Conservation (phyloP, 2,113 vertebrate genomes). For the Tupaia tana region DNA sequence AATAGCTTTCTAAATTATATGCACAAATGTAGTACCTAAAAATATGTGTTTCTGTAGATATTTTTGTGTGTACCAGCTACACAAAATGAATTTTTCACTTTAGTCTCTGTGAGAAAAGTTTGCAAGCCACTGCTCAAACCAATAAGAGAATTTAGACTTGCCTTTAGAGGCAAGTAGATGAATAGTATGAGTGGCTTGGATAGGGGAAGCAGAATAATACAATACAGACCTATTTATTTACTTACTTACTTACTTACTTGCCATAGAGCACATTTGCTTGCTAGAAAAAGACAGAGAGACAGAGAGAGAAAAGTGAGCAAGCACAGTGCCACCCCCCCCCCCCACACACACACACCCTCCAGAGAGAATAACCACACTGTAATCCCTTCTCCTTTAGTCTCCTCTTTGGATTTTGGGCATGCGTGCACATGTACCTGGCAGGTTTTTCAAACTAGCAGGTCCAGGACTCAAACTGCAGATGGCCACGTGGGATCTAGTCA, state of each 20-base stretch:
- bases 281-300: too few species aligned
- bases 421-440: too few species aligned
- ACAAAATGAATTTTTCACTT: not conserved
- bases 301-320: too few species aligned
- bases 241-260: not conserved
- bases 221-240: constrained; percentile 23
- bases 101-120: not conserved
- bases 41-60: constrained; percentile 12
- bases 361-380: too few species aligned
- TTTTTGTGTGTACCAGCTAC: not conserved
- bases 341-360: too few species aligned
- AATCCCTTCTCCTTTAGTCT: too few species aligned
- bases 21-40: constrained; percentile 18
- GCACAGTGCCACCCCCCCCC: too few species aligned
- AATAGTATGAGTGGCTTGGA: not conserved
- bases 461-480: too few species aligned
- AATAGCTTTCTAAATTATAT: constrained; percentile 42
- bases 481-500: too few species aligned
- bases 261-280: too few species aligned
- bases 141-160: not conserved
- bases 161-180: not conserved
- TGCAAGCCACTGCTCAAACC: not conserved
- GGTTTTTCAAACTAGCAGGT: too few species aligned
- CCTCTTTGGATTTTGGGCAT: too few species aligned
- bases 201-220: not conserved